These are phyloP conservation scores for Hystrix cristata DNA, from an alignment of 2,113 vertebrate genomes.

Conservation along the genomic window DNA sequence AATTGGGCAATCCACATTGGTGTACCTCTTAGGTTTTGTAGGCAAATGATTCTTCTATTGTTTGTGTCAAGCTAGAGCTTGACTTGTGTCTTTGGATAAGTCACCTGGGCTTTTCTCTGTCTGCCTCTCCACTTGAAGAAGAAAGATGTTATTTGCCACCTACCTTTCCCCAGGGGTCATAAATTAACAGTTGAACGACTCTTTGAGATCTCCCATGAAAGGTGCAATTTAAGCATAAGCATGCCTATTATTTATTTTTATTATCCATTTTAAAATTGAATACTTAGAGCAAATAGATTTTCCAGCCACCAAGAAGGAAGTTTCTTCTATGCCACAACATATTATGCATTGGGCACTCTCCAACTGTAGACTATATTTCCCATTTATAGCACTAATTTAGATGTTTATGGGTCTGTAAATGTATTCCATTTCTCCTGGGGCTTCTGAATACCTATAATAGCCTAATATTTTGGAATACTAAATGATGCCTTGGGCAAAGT, in stretches of 20 bases:
- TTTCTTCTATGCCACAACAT: slow-evolving; percentile 82
- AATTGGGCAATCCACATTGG: background rate
- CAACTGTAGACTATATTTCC: slow-evolving; percentile 81
- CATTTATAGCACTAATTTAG: slow-evolving; percentile 81
- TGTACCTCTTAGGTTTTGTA: background rate
- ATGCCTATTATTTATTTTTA: slow-evolving; percentile 86
- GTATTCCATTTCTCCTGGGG: slow-evolving; percentile 81
- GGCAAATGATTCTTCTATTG: background rate
- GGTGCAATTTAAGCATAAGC: slow-evolving; percentile 82
- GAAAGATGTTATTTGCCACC: slow-evolving; percentile 75
- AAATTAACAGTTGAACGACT: slow-evolving; percentile 80
- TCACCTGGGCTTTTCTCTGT: background rate
- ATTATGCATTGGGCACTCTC: slow-evolving; percentile 80
- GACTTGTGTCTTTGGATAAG: background rate
- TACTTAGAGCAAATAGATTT: slow-evolving; percentile 86
- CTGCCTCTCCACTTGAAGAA: slow-evolving; percentile 62
- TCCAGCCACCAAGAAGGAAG: slow-evolving; percentile 86
- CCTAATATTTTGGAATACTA: slow-evolving; percentile 75
- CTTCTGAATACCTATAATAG: slow-evolving; percentile 81
- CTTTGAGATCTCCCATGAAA: slow-evolving; percentile 81
- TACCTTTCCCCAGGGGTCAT: slow-evolving; percentile 74
- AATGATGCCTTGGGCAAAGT: slow-evolving; percentile 59
- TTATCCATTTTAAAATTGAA: slow-evolving; percentile 86
- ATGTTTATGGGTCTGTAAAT: slow-evolving; percentile 84
- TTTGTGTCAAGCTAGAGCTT: background rate